Conservation (phyloP, 2,113 vertebrate genomes). For the Heloderma charlesbogerti region DNA sequence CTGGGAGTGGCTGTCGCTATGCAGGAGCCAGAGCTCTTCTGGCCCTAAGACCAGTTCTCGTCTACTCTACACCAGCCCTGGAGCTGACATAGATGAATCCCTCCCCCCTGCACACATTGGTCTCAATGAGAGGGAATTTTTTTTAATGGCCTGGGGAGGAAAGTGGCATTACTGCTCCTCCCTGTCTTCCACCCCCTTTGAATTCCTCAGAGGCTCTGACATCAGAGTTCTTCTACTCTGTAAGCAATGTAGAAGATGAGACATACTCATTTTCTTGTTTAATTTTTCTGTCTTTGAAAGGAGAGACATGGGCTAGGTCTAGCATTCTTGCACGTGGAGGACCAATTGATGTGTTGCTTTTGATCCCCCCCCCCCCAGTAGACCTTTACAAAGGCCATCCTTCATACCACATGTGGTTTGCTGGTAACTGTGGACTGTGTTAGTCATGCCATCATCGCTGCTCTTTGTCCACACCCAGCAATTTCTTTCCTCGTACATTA, state of each 20-base stretch:
- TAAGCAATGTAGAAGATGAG: not conserved
- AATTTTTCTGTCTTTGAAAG: conserved; percentile 4
- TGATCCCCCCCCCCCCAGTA: not conserved
- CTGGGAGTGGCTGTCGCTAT: too few relatives aligned
- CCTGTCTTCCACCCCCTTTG: too few relatives aligned
- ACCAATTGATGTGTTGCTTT: accelerated
- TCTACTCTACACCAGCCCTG: too few relatives aligned
- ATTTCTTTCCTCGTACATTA: not conserved
- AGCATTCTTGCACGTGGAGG: not conserved
- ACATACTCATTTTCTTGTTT: not conserved
- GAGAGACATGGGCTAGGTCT: not conserved
- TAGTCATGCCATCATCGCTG: conserved; percentile 19
- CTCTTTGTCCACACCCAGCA: not conserved
- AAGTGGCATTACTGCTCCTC: too few relatives aligned
- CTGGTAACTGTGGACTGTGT: not conserved
- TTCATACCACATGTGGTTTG: not conserved
- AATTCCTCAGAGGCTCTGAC: too few relatives aligned
- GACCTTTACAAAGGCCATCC: conserved; percentile 5
- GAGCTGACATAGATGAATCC: too few relatives aligned
- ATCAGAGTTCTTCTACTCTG: too few relatives aligned
- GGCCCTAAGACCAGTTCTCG: too few relatives aligned
- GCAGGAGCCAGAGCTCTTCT: too few relatives aligned
- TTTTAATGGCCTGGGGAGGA: too few relatives aligned
- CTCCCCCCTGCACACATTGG: too few relatives aligned
- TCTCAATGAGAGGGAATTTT: too few relatives aligned